Evolutionary conservation across 1,140 invertebrate species (phyloP), one percentile per base, ranked within the genome.

Genomic region (Eulimnadia texana): DNA sequence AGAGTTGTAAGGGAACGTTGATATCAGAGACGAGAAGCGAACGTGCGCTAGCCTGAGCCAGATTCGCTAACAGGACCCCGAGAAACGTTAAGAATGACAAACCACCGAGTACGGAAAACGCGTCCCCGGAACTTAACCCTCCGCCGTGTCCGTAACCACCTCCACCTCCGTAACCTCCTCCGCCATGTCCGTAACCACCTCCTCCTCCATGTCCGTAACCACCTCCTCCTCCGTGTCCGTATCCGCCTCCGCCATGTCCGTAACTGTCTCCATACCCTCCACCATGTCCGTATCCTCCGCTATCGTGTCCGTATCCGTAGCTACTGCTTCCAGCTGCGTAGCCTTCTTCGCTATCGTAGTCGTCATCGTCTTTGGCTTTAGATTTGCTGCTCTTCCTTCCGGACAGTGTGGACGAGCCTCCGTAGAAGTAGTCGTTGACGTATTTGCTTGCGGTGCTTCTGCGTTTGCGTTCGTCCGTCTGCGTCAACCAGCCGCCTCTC

Each of bases 1-100:
- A 61, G 28, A 54, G 22, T 19, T 33, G n/a, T 2, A 61, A 20
- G 3, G 60, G 60, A 19, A 27, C 28, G 20, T 61, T 51, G 3
- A 28, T 9, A 51, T 61, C 60, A 19, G 29, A 29, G n/a, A 61
- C 51, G 28, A n/a, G 28, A 28, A 53, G 24, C 10, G 60, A 53
- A 2, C 47, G 22, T 11, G 49, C 51, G 20, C 49, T 61, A 16
- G 25, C 27, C 20, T 50, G 51, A n/a, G 60, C 60, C 28, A 61
- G 50, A n/a, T 52, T 24, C 13, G 51, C 51, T 3, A 61, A 50
- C 22, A 61, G 23, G 23, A 61, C 60, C 19, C 60, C 60, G 28
- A 61, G 51, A 16, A 61, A 61, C 9, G 60, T 61, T 22, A 61
- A 28, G 19, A 61, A 61, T 1, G 60, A 50, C 28, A 61, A 51